phyloP scores from a whole-genome alignment of 1,140 invertebrate genomes.

The Zophobas morio region DNA sequence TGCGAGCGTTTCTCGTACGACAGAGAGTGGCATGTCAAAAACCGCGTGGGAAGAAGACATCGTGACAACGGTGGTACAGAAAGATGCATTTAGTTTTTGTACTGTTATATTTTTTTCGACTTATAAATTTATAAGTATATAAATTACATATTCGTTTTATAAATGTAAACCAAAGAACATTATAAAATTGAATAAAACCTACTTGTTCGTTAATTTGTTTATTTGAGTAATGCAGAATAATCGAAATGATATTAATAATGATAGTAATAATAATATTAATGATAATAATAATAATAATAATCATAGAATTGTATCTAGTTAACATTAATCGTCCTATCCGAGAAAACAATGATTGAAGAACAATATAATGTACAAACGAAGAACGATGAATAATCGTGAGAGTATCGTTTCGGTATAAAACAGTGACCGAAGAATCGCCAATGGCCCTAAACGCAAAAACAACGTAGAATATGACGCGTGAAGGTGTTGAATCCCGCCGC shows the following conservation, averaged over 20 bases:
- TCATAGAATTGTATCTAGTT: slow-evolving; percentile 32
- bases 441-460: too few species aligned
- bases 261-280: slow-evolving; percentile 25
- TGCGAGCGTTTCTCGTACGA: too few species aligned
- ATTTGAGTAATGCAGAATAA: slow-evolving; percentile 44
- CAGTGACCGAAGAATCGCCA: slow-evolving; percentile 1
- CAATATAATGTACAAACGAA: slow-evolving; percentile 5
- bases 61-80: slow-evolving; percentile 14
- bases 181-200: slow-evolving; percentile 55
- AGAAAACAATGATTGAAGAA: slow-evolving; percentile 35
- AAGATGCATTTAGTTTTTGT: slow-evolving; percentile 51
- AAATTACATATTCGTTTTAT: slow-evolving; percentile 56
- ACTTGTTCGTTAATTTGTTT: slow-evolving; percentile 46
- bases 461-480: neutral
- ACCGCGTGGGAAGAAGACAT: neutral
- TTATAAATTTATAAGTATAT: slow-evolving; percentile 54
- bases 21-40: too few species aligned
- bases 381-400: slow-evolving; percentile 12
- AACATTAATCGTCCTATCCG: slow-evolving; percentile 50
- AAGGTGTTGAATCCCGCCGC: slow-evolving; percentile 9
- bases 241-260: slow-evolving; percentile 13
- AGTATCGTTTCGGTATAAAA: neutral
- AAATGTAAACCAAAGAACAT: slow-evolving; percentile 53
- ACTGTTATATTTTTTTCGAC: slow-evolving; percentile 51
- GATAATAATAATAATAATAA: slow-evolving; percentile 46